Conservation (phyloP, 2,113 vertebrate genomes). For the Nyctereutes procyonoides region DNA sequence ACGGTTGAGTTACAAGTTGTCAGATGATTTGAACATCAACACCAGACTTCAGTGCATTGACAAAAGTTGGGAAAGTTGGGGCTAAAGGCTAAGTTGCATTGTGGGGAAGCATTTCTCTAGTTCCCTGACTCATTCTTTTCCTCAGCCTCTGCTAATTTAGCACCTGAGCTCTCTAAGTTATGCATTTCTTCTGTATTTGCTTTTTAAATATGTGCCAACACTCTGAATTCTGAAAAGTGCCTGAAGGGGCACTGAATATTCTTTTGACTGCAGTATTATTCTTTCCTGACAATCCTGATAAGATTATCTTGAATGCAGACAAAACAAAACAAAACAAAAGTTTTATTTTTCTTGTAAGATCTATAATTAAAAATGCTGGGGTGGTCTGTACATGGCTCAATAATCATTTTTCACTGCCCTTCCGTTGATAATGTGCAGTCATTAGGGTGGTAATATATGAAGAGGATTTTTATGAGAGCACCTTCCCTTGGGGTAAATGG, state of each 20-base stretch:
- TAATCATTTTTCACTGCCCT: conserved; percentile 78
- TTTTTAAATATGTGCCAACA: conserved; percentile 85
- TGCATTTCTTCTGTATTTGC: conserved; percentile 81
- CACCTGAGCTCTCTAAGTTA: conserved; percentile 81
- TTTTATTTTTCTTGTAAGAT: conserved; percentile 75
- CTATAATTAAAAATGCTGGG: conserved; percentile 85
- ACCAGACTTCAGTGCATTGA: conserved; percentile 50
- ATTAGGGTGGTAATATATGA: conserved; percentile 67
- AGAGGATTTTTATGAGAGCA: conserved; percentile 60
- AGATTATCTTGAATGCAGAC: conserved; percentile 80
- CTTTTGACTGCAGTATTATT: conserved; percentile 84
- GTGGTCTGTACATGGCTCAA: conserved; percentile 78
- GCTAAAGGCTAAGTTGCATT: conserved; percentile 65
- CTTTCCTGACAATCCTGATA: conserved; percentile 84
- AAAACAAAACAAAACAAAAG: conserved; percentile 79
- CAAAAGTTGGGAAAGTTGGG: conserved; percentile 55
- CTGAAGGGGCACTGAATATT: conserved; percentile 85
- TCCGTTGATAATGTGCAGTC: conserved; percentile 76
- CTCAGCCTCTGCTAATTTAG: conserved; percentile 68
- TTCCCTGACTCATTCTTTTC: conserved; percentile 67
- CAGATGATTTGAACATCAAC: conserved; percentile 61
- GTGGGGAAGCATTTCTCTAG: conserved; percentile 50
- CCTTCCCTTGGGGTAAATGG: conserved; percentile 54
- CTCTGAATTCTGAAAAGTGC: conserved; percentile 84
- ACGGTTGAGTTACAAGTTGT: conserved; percentile 59